Evolutionary conservation across 2,888 invertebrate species (phyloP), one percentile per base, ranked within the genome.

Genomic region (Pegoplata infirma): DNA sequence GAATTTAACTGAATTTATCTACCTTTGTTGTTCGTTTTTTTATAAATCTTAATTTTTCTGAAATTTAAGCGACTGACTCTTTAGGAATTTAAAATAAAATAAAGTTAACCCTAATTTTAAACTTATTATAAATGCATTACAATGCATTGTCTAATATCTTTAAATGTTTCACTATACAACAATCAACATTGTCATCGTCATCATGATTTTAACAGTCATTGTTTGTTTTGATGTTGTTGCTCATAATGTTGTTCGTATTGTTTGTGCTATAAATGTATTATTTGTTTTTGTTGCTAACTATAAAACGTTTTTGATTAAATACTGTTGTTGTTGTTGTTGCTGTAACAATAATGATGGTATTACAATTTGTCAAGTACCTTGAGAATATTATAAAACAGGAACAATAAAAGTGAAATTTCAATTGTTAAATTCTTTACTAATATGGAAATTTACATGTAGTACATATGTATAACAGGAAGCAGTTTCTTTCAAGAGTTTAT

Each of bases 201-300:
- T 36, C 47, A 55, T 55, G 67, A 67, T 55, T 55, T 74, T 12
- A 44, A 47, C n/a, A 61, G 55, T 74, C 55, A 67, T 74, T 74
- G 67, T 67, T 67, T 58, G 2, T 46, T 49, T 47, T 46, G 25
- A 49, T 66, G 63, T 66, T 40, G n/a, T 51, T 49, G 17, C 19
- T 46, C 8, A 5, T 51, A 17, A 36, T 46, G 61, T 46, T 61
- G 10, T 49, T 17, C 12, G 5, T 19, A 19, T 66, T 53, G 25
- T 55, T 66, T 53, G 44, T 55, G 19, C n/a, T n/a, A n/a, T n/a
- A n/a, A n/a, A 28, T 28, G 55, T 44, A 4, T 47, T 36, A 59
- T 49, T 10, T 8, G 14, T 19, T 21, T 25, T n/a, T 44, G 56
- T 73, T n/a, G n/a, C n/a, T n/a, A n/a, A n/a, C n/a, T n/a, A n/a